phyloP scores from a whole-genome alignment of 2,888 invertebrate genomes.

The Disparrhopalites patrizii region DNA sequence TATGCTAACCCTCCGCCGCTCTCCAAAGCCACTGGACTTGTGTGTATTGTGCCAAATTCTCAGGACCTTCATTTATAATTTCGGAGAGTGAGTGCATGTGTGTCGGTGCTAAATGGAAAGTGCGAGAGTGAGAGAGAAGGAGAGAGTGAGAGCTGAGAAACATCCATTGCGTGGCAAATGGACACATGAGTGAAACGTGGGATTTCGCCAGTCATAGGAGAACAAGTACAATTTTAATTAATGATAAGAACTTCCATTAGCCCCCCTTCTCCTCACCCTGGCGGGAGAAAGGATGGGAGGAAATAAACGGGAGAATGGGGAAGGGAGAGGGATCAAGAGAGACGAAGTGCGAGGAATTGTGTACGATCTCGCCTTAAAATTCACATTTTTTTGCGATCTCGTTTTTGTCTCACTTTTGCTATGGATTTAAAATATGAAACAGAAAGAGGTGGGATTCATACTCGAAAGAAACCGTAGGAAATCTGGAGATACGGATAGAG shows the following conservation, averaged over 20 bases:
- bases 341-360: too few species aligned
- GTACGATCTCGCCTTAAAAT: too few species aligned
- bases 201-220: slow-evolving; percentile 9
- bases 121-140: neutral
- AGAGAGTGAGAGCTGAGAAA: neutral
- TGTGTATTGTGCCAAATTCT: too few species aligned
- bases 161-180: neutral
- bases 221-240: slow-evolving; percentile 27
- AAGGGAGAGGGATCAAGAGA: too few species aligned
- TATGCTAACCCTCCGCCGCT: too few species aligned
- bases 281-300: neutral
- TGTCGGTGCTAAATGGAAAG: neutral
- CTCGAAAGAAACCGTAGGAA: neutral
- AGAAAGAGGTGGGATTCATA: too few species aligned
- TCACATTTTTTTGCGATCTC: too few species aligned
- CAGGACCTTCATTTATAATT: too few species aligned
- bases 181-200: slow-evolving; percentile 10
- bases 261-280: slow-evolving; percentile 5
- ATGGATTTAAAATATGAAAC: too few species aligned
- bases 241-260: slow-evolving; percentile 30
- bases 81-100: too few species aligned
- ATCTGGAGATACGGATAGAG: neutral
- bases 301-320: neutral
- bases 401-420: neutral
- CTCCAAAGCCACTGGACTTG: too few species aligned